Percentiles rank a stretch among this genome's conserved stretches.
These are phyloP conservation scores for Jaculus jaculus DNA, from an alignment of 2,113 vertebrate genomes.

Conservation along the genomic window DNA sequence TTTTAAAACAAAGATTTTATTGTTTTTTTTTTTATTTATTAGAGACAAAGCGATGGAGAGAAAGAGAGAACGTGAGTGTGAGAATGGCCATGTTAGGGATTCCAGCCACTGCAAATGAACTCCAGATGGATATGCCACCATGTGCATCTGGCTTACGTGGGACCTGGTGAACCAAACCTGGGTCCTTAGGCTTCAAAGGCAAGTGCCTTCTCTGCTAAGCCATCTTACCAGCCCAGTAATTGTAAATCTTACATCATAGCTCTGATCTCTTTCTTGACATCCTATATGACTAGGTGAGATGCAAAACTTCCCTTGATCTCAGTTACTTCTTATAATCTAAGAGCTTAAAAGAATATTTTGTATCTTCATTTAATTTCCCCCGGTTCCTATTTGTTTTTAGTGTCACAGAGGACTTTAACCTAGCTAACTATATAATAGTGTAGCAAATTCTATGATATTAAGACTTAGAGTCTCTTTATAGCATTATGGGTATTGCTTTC, in stretches of 20 bases:
- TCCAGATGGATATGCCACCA: no score
- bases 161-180: no score
- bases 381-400: background rate
- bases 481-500: conserved; percentile 18
- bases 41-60: no score
- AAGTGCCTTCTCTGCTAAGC: no score
- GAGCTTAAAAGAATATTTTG: background rate
- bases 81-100: no score
- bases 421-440: background rate
- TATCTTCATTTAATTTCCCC: background rate
- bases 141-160: no score
- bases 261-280: background rate
- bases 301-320: background rate
- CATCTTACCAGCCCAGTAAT: background rate
- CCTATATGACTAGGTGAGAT: background rate
- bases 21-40: no score
- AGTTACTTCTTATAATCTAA: conserved; percentile 21
- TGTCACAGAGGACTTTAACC: conserved; percentile 25
- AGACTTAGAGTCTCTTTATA: conserved; percentile 26
- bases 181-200: no score
- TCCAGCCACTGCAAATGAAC: no score
- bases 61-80: no score
- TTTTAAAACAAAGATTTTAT: no score
- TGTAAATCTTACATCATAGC: background rate
- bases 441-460: conserved; percentile 15